Evolutionary conservation across 2,888 invertebrate species (phyloP).

Genomic region (Trachelus tabidus): DNA sequence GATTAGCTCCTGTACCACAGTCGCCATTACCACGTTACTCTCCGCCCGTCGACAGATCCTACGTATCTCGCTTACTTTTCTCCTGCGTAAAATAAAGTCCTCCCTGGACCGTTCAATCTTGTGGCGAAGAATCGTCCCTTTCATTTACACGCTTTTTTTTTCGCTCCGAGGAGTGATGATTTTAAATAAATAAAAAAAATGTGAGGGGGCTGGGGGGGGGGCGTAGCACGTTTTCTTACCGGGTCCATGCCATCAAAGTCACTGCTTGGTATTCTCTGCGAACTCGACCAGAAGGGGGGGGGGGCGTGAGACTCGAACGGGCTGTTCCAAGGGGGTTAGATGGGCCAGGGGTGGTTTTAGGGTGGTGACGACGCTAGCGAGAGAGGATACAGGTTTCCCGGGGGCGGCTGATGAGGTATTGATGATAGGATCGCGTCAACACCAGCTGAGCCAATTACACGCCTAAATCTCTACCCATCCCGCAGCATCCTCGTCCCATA

Average conservation of each 20-base stretch:
- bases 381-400: conserved; percentile 62
- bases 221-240: neutral
- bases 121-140: neutral
- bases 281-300: conserved; percentile 13
- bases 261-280: conserved; percentile 40
- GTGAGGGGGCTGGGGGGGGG: too few species aligned
- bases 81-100: conserved; percentile 21
- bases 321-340: conserved; percentile 13
- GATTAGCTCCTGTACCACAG: conserved; percentile 56
- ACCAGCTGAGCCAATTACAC: conserved; percentile 76
- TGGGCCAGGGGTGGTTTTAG: conserved; percentile 20
- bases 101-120: conserved; percentile 4
- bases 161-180: conserved; percentile 25
- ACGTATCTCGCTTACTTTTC: conserved; percentile 13
- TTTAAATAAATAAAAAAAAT: conserved; percentile 14
- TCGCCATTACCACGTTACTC: conserved; percentile 24
- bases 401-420: conserved; percentile 72
- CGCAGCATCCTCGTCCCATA: conserved; percentile 29
- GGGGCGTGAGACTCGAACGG: conserved; percentile 1
- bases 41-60: neutral
- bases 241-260: neutral
- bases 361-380: conserved; percentile 14
- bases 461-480: conserved; percentile 61
- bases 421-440: conserved; percentile 73
- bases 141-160: neutral